phyloP scores from a whole-genome alignment of 2,797 vertebrate species.

The Acrossocheilus fasciatus region DNA sequence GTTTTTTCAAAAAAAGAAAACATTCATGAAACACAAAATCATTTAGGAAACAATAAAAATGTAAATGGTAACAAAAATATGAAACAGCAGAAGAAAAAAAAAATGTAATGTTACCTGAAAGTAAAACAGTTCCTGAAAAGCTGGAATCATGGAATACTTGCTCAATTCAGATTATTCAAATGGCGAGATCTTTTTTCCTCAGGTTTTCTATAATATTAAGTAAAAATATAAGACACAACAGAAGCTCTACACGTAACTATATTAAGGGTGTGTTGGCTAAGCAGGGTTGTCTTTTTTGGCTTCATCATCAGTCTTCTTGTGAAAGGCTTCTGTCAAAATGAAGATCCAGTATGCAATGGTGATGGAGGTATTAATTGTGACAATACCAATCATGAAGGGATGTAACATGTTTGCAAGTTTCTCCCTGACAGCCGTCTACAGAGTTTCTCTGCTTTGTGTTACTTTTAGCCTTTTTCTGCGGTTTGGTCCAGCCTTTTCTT shows the following conservation, averaged over 20 bases:
- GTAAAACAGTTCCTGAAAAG: slow-evolving; percentile 10
- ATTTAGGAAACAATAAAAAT: background rate
- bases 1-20: background rate
- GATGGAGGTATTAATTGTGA: slow-evolving; percentile 66
- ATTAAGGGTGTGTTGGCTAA: background rate
- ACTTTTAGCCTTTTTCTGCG: slow-evolving; percentile 6
- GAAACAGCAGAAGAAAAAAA: background rate
- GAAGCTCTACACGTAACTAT: background rate
- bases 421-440: background rate
- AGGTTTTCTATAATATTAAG: background rate
- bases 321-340: slow-evolving; percentile 64
- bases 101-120: slow-evolving; percentile 50
- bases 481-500: slow-evolving; percentile 23
- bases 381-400: slow-evolving; percentile 65
- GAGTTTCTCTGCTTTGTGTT: background rate
- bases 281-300: slow-evolving; percentile 52
- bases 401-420: slow-evolving; percentile 62
- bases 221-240: background rate
- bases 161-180: background rate
- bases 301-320: slow-evolving; percentile 57
- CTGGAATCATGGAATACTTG: background rate
- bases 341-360: slow-evolving; percentile 67
- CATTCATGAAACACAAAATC: background rate
- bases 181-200: background rate
- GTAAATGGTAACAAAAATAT: background rate